Evolutionary conservation across 2,888 invertebrate species (phyloP), one percentile per base, ranked within the genome.

Genomic region (Cantharis flavilabris): DNA sequence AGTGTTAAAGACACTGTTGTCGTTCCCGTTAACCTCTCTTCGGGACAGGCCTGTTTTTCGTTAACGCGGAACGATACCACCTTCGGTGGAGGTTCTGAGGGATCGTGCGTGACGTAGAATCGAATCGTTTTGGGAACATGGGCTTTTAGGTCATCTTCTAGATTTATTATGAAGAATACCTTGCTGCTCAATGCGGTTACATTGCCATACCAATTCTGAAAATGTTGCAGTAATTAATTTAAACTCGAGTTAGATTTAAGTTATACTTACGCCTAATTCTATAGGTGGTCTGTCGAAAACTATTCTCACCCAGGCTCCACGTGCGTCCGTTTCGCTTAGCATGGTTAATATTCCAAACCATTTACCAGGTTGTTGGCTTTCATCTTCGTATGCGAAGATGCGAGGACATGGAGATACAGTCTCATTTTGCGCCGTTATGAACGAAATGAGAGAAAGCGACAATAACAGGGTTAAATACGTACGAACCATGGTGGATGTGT

Each of bases 331-430:
- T 76, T 91, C 91, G 0, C 84, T 84, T n/a, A 89, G 89, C 3
- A 93, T 84, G 79, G 90, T 90, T n/a, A 92, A 88, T 3, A 90
- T 90, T 0, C 92, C 93, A 82, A 91, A 92, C 92, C 92, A 93
- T 49, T 91, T 85, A 30, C 91, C 92, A 0, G 89, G 87, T 82
- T 92, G 92, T 0, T 89, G 86, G 1, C 90, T 89, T 0, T 89
- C 88, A 0, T 89, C 88, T 78, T 87, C 87, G 84, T 92, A 93
- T 72, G 86, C 87, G 85, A 93, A 93, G 49, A 92, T 89, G 77
- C 90, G 89, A 18, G 92, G 92, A 81, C 93, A 93, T 1, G 93
- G 93, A 5, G 75, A 76, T 26, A 13, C 4, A 3, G 7, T n/a
- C 5, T n/a, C 49, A n/a, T 49, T n/a, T 49, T 49, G 13, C n/a